Evolutionary conservation across 2,113 vertebrate species (phyloP).

Genomic region (Nothobranchius kuhntae): DNA sequence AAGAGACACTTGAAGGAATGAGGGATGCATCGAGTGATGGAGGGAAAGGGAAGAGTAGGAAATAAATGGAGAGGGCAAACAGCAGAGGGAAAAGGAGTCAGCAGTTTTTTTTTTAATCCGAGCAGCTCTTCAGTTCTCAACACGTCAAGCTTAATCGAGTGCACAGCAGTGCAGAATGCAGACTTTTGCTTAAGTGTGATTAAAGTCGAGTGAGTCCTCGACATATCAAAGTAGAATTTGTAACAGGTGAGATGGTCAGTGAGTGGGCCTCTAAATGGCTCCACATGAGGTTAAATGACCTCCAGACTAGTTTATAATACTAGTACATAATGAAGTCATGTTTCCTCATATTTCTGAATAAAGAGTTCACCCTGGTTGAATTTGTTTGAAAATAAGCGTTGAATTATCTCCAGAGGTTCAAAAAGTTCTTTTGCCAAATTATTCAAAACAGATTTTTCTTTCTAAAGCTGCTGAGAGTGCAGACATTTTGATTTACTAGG

Average conservation of each 20-base stretch:
- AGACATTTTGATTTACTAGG: too few relatives aligned
- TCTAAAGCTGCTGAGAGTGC: too few relatives aligned
- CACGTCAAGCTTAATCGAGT: conserved; percentile 58
- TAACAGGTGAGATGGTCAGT: conserved; percentile 8
- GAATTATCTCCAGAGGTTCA: too few relatives aligned
- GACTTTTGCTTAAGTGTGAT: conserved; percentile 30
- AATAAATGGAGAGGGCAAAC: conserved; percentile 30
- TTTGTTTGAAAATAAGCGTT: background rate
- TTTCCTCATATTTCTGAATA: background rate
- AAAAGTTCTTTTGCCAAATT: too few relatives aligned
- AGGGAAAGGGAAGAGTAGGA: conserved; percentile 19
- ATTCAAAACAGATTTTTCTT: too few relatives aligned
- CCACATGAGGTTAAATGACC: background rate
- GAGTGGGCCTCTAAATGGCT: too few relatives aligned
- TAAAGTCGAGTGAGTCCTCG: conserved; percentile 17
- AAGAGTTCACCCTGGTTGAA: background rate
- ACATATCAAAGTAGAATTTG: background rate
- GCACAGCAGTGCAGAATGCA: conserved; percentile 34
- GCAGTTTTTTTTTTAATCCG: conserved; percentile 62
- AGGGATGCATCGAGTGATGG: conserved; percentile 22
- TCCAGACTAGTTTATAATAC: background rate
- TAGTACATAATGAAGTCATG: background rate
- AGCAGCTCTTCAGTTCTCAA: conserved; percentile 58
- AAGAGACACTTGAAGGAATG: conserved; percentile 36
- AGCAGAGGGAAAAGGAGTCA: conserved; percentile 54